Evolutionary conservation across 1,140 invertebrate species (phyloP).

Genomic region (Drosophila willistoni): DNA sequence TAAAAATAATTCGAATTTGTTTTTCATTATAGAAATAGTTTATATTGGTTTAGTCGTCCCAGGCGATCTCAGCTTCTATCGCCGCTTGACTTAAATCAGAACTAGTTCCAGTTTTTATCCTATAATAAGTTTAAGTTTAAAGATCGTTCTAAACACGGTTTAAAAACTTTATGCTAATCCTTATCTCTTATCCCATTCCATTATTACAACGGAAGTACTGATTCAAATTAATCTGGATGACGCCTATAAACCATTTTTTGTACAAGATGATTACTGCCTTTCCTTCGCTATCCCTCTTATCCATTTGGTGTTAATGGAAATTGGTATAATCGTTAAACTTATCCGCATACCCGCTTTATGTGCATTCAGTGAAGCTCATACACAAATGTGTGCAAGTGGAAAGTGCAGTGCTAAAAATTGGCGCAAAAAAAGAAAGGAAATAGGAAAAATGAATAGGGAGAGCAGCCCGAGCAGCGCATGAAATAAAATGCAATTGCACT

Average conservation of each 20-base stretch:
- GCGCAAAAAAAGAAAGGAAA: conserved; percentile 61
- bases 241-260: neutral
- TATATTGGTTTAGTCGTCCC: too few relatives aligned
- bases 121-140: too few relatives aligned
- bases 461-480: conserved; percentile 20
- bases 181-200: too few relatives aligned
- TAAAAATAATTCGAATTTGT: too few relatives aligned
- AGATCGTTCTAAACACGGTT: too few relatives aligned
- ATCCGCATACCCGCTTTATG: conserved; percentile 9
- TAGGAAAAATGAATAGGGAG: conserved; percentile 26
- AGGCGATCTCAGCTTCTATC: too few relatives aligned
- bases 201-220: too few relatives aligned
- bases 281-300: neutral
- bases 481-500: conserved; percentile 81
- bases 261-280: neutral
- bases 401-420: conserved; percentile 56
- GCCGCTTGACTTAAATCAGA: too few relatives aligned
- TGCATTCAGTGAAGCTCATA: conserved; percentile 1
- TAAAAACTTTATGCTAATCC: too few relatives aligned
- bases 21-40: too few relatives aligned
- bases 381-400: conserved; percentile 52
- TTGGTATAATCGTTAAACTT: conserved; percentile 10
- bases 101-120: too few relatives aligned
- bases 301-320: conserved; percentile 2
- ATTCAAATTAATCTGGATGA: neutral